Conservation (phyloP, 2,888 invertebrate species). For the Eubasilissa splendida region DNA sequence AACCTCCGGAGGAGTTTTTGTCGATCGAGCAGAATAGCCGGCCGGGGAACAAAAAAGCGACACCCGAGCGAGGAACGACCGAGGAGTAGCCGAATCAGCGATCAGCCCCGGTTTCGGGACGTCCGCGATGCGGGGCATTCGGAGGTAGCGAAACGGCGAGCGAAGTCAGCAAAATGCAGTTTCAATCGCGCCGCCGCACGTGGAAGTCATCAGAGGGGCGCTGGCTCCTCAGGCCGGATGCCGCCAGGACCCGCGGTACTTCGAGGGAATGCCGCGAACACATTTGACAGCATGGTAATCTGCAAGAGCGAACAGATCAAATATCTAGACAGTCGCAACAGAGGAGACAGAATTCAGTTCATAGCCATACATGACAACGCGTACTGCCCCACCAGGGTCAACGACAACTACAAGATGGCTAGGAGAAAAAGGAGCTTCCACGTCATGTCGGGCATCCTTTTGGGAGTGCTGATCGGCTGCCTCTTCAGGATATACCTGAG, state of each 20-base stretch:
- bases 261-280: constrained; percentile 10
- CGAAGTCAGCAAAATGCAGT: constrained; percentile 19
- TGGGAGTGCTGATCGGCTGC: constrained; percentile 72
- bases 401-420: constrained; percentile 63
- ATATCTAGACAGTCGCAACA: constrained; percentile 31
- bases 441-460: constrained; percentile 72
- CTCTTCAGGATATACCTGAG: constrained; percentile 62
- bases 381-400: constrained; percentile 28
- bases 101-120: background rate
- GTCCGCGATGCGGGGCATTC: constrained; percentile 4
- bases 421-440: constrained; percentile 72
- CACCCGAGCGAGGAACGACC: too few species aligned
- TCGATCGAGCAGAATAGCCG: too few species aligned
- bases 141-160: background rate
- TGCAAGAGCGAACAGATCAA: constrained; percentile 34
- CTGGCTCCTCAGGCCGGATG: background rate
- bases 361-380: constrained; percentile 42
- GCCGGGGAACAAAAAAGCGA: too few species aligned
- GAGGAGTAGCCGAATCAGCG: too few species aligned
- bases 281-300: constrained; percentile 48
- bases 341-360: constrained; percentile 38
- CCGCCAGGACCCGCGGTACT: background rate
- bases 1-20: too few species aligned
- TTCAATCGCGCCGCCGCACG: background rate
- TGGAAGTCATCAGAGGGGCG: background rate